Conservation (phyloP, 2,113 vertebrate genomes). For the Thalassoma bifasciatum region DNA sequence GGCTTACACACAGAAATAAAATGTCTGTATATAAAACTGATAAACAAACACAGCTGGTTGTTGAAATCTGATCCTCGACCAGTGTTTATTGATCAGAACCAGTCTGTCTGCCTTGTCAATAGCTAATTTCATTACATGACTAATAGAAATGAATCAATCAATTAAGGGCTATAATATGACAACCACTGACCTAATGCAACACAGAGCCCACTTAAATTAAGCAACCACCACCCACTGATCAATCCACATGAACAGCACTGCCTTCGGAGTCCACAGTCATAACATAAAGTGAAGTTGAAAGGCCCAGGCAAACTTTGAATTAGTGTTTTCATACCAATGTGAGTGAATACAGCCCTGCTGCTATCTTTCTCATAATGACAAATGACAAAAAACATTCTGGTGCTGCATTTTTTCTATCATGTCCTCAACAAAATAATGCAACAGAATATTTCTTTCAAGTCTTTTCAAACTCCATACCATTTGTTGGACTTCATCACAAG, state of each 20-base stretch:
- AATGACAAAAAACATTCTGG: too few relatives aligned
- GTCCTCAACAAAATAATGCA: too few relatives aligned
- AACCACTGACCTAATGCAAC: conserved; percentile 64
- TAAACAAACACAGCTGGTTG: conserved; percentile 11
- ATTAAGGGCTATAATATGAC: conserved; percentile 72
- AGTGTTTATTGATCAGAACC: conserved; percentile 67
- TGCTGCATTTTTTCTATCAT: too few relatives aligned
- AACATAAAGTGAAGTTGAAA: not conserved
- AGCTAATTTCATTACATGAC: conserved; percentile 72
- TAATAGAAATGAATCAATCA: conserved; percentile 77
- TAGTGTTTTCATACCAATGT: not conserved
- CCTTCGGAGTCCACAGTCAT: conserved; percentile 24
- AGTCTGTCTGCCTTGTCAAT: conserved; percentile 65
- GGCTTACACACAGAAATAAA: not conserved
- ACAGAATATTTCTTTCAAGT: too few relatives aligned
- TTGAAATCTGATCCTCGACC: conserved; percentile 50
- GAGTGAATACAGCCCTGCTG: too few relatives aligned
- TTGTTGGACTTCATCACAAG: not conserved
- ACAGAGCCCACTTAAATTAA: conserved; percentile 64
- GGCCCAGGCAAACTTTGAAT: not conserved
- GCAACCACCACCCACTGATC: conserved; percentile 58
- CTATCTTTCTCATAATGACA: too few relatives aligned
- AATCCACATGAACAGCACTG: conserved; percentile 48
- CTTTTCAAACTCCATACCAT: too few relatives aligned
- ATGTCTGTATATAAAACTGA: not conserved